Base-by-base conservation (phyloP, 2,888 invertebrate species). In the Crocallis elinguaria region DNA sequence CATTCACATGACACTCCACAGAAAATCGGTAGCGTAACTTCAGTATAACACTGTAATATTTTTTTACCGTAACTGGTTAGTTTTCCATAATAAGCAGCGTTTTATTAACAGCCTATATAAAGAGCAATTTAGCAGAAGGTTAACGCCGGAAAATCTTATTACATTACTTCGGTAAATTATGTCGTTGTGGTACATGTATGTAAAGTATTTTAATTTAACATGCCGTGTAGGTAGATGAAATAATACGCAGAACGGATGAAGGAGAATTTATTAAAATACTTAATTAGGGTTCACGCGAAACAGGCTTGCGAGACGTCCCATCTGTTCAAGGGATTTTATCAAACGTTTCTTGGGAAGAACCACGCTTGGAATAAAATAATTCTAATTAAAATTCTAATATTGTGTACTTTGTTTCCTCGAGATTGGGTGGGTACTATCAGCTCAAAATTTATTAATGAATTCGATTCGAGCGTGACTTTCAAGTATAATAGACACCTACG, bases 211-310 rank as follows among this genome's bases (percentile, higher is more conserved):
- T 71, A 77, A 78, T 76, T 79, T 74, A 70, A 73, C 61, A 71
- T 75, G 69, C 69, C 65, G 60, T 67, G 69, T 69, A 65, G 64
- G 60, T 72, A 73, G 66, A 64, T 63, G 60, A 71, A 70, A 69
- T 73, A 68, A 75, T 79, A 78, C 74, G 66, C 66, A 71, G 69
- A 79, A 74, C 67, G 76, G 74, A 79, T 79, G 78, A 56, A 69
- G 73, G 75, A 63, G 81, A 84, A 85, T 86, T 85, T 78, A 86
- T 87, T 86, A 84, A 85, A 84, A 87, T 86, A 86, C 77, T 80
- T 86, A 88, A 88, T 88, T 87, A 85, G 76, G 75, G 74, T 77
- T 76, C 73, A 62, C 67, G 72, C 62, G 74, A 78, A 81, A 76
- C 77, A 68, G 70, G 69, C 77, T 77, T 43, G 42, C 75, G 71